These are phyloP conservation scores for Sinocyclocheilus anophthalmus DNA, from an alignment of 2,113 vertebrate species.

Conservation along the genomic window DNA sequence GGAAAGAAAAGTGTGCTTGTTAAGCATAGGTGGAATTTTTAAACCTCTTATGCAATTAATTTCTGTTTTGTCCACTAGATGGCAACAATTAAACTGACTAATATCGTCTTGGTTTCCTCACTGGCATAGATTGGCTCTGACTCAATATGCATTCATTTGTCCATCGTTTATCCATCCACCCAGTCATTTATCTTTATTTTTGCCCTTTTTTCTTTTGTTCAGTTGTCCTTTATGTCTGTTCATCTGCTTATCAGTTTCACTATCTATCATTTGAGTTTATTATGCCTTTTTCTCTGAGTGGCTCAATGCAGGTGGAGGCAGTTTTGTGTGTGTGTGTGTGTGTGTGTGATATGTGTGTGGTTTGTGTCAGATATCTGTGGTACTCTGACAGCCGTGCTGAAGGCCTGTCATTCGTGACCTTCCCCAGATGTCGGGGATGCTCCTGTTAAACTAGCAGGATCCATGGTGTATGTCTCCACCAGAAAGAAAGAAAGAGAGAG, in stretches of 20 bases:
- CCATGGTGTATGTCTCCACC: no score
- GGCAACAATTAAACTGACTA: conserved; percentile 48
- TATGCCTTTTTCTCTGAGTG: conserved; percentile 15
- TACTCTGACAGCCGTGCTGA: conserved; percentile 57
- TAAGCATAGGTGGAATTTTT: neutral
- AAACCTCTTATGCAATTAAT: neutral
- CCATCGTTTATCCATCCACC: conserved; percentile 14
- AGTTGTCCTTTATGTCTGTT: conserved; percentile 28
- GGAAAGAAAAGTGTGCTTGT: neutral
- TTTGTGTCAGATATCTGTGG: conserved; percentile 10
- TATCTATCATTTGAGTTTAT: conserved; percentile 30
- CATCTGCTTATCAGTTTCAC: conserved; percentile 18
- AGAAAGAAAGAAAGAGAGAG: conserved; percentile 14
- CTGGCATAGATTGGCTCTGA: neutral
- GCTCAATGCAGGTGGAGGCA: neutral
- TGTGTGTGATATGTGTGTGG: neutral
- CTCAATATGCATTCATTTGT: conserved; percentile 17
- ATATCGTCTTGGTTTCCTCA: neutral
- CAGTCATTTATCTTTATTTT: conserved; percentile 24
- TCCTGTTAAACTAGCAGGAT: conserved; percentile 42
- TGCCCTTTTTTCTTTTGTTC: conserved; percentile 32
- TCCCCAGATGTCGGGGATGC: conserved; percentile 48
- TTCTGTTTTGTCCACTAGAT: conserved; percentile 47
- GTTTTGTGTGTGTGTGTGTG: neutral
- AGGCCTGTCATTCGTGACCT: conserved; percentile 65